phyloP scores from a whole-genome alignment of 2,113 vertebrate genomes.

The Vulpes vulpes region DNA sequence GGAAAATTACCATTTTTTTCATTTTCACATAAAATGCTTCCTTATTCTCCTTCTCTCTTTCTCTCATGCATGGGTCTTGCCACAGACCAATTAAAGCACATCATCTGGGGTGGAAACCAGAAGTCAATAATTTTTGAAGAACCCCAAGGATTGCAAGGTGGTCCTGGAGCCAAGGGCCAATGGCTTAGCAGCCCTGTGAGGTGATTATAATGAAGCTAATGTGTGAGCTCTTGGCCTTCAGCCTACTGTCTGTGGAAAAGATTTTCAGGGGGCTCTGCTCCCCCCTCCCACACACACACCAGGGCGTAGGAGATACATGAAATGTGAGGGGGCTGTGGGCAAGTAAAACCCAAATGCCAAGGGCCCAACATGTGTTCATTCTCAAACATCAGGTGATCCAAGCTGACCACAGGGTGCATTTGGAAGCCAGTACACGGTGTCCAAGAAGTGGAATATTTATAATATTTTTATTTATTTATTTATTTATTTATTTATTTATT shows the following conservation, averaged over 20 bases:
- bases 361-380: neutral
- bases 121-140: neutral
- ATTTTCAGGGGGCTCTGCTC: too few relatives aligned
- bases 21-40: neutral
- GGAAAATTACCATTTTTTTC: neutral
- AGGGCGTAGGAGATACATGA: neutral
- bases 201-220: neutral
- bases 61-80: neutral
- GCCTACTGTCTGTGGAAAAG: too few relatives aligned
- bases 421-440: neutral
- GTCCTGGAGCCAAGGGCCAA: neutral
- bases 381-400: neutral
- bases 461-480: too few relatives aligned
- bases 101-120: neutral
- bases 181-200: rapidly evolving
- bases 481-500: too few relatives aligned
- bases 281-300: too few relatives aligned
- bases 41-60: rapidly evolving
- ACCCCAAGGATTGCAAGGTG: neutral
- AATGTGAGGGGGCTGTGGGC: neutral
- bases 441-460: neutral
- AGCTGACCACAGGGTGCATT: rapidly evolving
- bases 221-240: neutral
- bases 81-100: too few relatives aligned
- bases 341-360: neutral